Percentiles rank a stretch among this genome's conserved stretches.
Evolutionary conservation across 2,113 vertebrate species (phyloP).

Genomic region (Zosterops borbonicus): DNA sequence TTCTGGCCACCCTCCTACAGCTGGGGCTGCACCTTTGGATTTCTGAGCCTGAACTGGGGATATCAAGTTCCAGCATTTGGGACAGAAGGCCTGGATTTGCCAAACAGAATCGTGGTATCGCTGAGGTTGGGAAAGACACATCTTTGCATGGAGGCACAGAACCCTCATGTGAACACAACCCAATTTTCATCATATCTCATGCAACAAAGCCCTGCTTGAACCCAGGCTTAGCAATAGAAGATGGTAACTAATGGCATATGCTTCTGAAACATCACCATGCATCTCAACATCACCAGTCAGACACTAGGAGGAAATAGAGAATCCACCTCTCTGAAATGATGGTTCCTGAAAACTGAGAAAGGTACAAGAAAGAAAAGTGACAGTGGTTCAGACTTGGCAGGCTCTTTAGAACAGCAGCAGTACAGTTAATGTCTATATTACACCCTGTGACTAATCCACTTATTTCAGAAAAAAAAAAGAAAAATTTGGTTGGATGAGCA

Average conservation of each 20-base stretch:
- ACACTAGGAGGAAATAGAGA: background rate
- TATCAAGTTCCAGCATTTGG: background rate
- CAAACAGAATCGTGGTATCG: fast-evolving
- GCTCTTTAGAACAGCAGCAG: background rate
- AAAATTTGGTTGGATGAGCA: background rate
- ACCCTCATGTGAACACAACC: background rate
- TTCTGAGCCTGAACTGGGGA: background rate
- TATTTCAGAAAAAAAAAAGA: background rate
- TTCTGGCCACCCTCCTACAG: background rate
- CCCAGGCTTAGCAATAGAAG: background rate
- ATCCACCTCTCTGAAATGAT: background rate
- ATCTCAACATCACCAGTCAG: background rate
- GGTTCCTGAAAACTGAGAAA: background rate
- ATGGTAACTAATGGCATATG: background rate
- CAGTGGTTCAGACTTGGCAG: background rate
- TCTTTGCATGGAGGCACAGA: background rate
- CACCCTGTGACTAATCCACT: background rate
- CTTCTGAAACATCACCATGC: background rate
- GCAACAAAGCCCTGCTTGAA: background rate
- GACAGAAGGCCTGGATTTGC: background rate
- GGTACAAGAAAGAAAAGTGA: fast-evolving
- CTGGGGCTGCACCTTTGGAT: background rate
- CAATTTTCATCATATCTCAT: fast-evolving
- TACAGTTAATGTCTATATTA: background rate
- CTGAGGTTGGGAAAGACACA: background rate